Conservation (phyloP, 2,888 invertebrate species). For the Diarsia mendica region DNA sequence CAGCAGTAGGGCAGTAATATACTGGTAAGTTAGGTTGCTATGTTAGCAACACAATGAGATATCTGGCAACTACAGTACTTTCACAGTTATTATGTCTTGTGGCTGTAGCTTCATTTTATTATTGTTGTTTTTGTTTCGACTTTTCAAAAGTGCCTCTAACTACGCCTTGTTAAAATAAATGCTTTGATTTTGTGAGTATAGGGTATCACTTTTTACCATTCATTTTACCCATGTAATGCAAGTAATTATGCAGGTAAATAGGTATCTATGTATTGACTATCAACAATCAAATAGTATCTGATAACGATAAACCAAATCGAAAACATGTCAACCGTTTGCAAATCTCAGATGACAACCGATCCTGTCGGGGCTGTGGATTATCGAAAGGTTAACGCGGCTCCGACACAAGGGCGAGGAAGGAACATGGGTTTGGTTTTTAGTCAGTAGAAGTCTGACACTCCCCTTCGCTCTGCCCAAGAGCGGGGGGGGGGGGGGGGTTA, state of each 20-base stretch:
- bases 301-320: constrained; percentile 1
- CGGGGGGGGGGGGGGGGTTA: too few relatives aligned
- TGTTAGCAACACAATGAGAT: too few relatives aligned
- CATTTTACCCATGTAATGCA: background rate
- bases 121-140: too few relatives aligned
- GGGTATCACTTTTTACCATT: background rate
- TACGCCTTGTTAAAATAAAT: too few relatives aligned
- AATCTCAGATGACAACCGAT: background rate
- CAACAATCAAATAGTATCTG: constrained; percentile 11
- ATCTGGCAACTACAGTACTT: too few relatives aligned
- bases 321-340: constrained; percentile 3
- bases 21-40: background rate
- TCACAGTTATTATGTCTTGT: background rate
- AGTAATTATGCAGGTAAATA: background rate
- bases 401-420: too few relatives aligned
- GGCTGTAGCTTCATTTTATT: background rate
- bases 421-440: too few relatives aligned
- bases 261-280: background rate
- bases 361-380: too few relatives aligned
- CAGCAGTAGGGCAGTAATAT: background rate
- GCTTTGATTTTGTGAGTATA: background rate
- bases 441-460: too few relatives aligned
- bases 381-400: too few relatives aligned
- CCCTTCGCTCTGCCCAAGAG: too few relatives aligned
- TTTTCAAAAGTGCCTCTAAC: too few relatives aligned